Evolutionary conservation across 1,140 invertebrate genomes (phyloP).

Genomic region (Hyles vespertilio): DNA sequence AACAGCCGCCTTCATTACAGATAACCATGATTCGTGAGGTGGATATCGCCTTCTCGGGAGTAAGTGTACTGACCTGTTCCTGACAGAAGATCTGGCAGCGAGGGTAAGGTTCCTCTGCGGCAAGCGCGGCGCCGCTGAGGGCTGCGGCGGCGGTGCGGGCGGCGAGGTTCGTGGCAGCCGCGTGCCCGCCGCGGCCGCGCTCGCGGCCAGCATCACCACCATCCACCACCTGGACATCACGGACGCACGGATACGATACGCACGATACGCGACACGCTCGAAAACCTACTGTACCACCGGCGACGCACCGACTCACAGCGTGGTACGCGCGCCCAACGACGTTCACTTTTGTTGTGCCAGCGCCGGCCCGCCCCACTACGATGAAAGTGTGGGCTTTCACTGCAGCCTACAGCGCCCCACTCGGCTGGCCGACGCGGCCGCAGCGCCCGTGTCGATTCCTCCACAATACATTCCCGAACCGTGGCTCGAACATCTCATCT

Average conservation of each 20-base stretch:
- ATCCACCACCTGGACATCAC: constrained; percentile 62
- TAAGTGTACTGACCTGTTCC: constrained; percentile 61
- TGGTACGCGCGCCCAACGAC: constrained; percentile 44
- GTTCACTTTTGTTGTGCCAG: constrained; percentile 62
- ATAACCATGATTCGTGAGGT: too few relatives aligned
- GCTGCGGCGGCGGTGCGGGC: constrained; percentile 30
- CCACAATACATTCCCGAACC: too few relatives aligned
- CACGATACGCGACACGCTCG: constrained; percentile 43
- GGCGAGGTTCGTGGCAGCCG: constrained; percentile 59
- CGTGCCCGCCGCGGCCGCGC: constrained; percentile 49
- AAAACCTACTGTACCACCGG: constrained; percentile 45
- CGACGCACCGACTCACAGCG: constrained; percentile 39
- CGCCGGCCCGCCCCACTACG: constrained; percentile 48
- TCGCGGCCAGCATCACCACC: constrained; percentile 50
- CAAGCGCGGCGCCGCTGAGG: constrained; percentile 34
- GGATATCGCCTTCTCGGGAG: too few relatives aligned
- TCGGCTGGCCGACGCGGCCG: too few relatives aligned
- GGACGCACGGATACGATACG: constrained; percentile 34
- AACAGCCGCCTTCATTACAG: too few relatives aligned
- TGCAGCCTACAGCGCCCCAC: constrained; percentile 18
- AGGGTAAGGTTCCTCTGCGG: constrained; percentile 63
- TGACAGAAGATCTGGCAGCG: constrained; percentile 51
- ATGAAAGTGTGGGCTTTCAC: constrained; percentile 69
- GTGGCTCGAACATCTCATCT: too few relatives aligned
- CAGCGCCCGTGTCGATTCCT: too few relatives aligned